These are phyloP conservation scores for Lamellibrachia luymesi DNA, from an alignment of 1,140 invertebrate species.

Conservation along the genomic window DNA sequence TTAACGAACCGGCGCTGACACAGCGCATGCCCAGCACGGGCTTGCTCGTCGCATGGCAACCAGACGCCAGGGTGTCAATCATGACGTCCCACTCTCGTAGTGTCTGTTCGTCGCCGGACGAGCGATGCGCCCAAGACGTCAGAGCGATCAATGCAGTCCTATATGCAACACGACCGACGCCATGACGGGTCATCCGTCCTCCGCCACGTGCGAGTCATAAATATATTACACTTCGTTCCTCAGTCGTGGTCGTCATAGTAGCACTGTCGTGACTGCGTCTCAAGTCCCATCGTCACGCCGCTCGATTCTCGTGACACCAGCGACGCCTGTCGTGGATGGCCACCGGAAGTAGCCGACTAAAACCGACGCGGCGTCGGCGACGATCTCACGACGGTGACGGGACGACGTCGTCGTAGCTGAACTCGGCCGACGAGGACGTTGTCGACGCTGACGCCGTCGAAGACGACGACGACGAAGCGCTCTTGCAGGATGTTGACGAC, in stretches of 20 bases:
- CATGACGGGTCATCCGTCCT: not conserved
- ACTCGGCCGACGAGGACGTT: not conserved
- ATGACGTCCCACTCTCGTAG: not conserved
- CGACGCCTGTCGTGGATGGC: not conserved
- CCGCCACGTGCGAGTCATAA: not conserved
- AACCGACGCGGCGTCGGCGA: not conserved
- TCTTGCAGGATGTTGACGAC: not conserved
- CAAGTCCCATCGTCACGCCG: not conserved
- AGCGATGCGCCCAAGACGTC: not conserved
- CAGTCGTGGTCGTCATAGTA: not conserved
- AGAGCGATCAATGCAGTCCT: not conserved
- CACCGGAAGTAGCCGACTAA: not conserved
- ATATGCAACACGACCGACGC: not conserved
- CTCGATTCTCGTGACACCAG: not conserved
- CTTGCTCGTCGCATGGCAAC: not conserved
- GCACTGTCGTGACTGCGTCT: not conserved
- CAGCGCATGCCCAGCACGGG: not conserved
- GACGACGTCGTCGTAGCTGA: constrained; percentile 1
- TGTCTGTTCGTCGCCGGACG: not conserved
- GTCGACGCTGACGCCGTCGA: not conserved
- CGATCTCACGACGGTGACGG: constrained; percentile 17
- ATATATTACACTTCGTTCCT: not conserved
- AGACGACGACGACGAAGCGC: constrained; percentile 1
- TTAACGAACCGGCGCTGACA: not conserved
- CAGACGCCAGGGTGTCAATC: too few relatives aligned